phyloP scores from a whole-genome alignment of 2,888 invertebrate species.

The Phyllotreta striolata region DNA sequence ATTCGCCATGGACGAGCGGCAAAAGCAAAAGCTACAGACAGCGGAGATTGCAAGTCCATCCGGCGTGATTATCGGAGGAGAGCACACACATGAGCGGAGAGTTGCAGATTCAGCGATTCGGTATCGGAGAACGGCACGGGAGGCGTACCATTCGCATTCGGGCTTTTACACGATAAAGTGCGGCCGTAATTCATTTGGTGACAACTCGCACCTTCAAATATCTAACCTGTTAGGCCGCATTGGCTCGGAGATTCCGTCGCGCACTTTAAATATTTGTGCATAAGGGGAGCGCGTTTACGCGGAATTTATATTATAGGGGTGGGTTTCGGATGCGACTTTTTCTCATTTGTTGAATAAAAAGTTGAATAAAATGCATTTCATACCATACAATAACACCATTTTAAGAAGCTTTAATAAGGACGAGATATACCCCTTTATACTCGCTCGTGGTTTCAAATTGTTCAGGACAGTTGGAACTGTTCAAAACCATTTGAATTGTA shows the following conservation, averaged over 20 bases:
- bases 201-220: constrained; percentile 51
- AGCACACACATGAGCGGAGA: constrained; percentile 56
- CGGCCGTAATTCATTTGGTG: constrained; percentile 52
- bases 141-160: constrained; percentile 49
- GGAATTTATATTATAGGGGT: too few species aligned
- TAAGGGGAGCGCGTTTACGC: constrained; percentile 2
- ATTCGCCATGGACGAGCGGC: constrained; percentile 29
- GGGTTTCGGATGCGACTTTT: too few species aligned
- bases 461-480: too few species aligned
- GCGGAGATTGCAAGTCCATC: constrained; percentile 39
- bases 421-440: too few species aligned
- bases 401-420: too few species aligned
- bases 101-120: constrained; percentile 55
- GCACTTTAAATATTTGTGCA: constrained; percentile 22
- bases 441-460: too few species aligned
- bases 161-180: constrained; percentile 53
- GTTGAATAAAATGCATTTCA: too few species aligned
- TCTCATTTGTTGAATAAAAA: too few species aligned
- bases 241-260: constrained; percentile 8
- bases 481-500: too few species aligned
- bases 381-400: too few species aligned
- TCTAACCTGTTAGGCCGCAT: constrained; percentile 36
- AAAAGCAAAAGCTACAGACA: constrained; percentile 26
- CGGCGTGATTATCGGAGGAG: constrained; percentile 54
- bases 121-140: constrained; percentile 40